Evolutionary conservation across 2,797 vertebrate species (phyloP).

Genomic region (Synanceia verrucosa): DNA sequence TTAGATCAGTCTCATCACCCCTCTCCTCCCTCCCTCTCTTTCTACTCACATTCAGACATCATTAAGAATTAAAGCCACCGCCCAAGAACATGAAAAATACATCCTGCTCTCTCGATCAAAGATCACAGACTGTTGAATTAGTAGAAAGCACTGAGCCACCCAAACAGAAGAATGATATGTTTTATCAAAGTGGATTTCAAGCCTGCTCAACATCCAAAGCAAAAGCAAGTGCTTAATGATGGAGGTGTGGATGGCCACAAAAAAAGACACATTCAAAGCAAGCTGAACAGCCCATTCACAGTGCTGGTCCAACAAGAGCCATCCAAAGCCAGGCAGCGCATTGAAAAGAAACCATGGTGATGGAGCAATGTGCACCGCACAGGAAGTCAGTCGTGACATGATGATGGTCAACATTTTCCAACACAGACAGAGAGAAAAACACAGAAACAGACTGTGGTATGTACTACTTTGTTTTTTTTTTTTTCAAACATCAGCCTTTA

Average conservation of each 20-base stretch:
- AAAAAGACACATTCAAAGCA: slow-evolving; percentile 27
- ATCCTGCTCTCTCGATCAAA: slow-evolving; percentile 22
- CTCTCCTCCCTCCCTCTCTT: background rate
- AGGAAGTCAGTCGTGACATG: background rate
- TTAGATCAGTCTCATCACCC: slow-evolving; percentile 46
- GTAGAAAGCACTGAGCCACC: slow-evolving; percentile 4
- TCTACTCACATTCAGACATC: slow-evolving; percentile 34
- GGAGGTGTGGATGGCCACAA: background rate
- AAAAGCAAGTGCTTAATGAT: slow-evolving; percentile 23
- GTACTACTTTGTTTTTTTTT: background rate
- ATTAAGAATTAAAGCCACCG: slow-evolving; percentile 51
- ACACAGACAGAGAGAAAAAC: slow-evolving; percentile 34
- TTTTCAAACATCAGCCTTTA: background rate
- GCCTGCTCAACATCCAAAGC: background rate
- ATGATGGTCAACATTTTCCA: slow-evolving; percentile 19
- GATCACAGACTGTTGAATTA: slow-evolving; percentile 18
- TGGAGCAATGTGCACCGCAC: slow-evolving; percentile 11
- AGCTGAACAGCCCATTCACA: slow-evolving; percentile 20
- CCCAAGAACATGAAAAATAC: slow-evolving; percentile 45
- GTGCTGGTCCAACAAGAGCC: slow-evolving; percentile 2
- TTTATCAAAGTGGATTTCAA: slow-evolving; percentile 7
- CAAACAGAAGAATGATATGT: slow-evolving; percentile 6
- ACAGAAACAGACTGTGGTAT: slow-evolving; percentile 5
- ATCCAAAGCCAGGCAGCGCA: slow-evolving; percentile 45
- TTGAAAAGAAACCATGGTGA: slow-evolving; percentile 11